Conservation (phyloP, 1,140 invertebrate species). For the Apis laboriosa region DNA sequence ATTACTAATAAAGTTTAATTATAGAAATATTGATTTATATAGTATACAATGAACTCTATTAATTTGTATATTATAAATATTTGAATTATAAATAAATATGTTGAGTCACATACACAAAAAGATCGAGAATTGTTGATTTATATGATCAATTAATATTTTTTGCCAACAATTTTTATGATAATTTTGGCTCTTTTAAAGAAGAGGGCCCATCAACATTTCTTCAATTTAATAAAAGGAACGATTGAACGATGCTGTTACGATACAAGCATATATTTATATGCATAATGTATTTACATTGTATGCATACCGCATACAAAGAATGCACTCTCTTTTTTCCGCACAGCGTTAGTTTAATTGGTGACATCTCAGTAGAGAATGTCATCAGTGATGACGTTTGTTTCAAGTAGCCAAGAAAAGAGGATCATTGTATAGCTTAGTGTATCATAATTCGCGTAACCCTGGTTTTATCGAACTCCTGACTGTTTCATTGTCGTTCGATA, state of each 20-base stretch:
- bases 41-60: too few species aligned
- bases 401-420: constrained; percentile 41
- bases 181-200: too few species aligned
- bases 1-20: too few species aligned
- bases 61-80: too few species aligned
- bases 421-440: constrained; percentile 54
- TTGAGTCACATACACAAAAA: too few species aligned
- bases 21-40: too few species aligned
- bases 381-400: constrained; percentile 27
- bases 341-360: constrained; percentile 65
- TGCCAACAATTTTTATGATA: too few species aligned
- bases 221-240: too few species aligned
- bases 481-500: constrained; percentile 51
- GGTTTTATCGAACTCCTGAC: constrained; percentile 36
- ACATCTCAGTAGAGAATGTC: constrained; percentile 16
- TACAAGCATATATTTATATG: constrained; percentile 10
- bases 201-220: too few species aligned
- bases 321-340: constrained; percentile 57
- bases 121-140: too few species aligned
- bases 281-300: background rate
- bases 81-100: too few species aligned
- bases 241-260: constrained; percentile 14
- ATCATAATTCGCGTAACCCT: constrained; percentile 43
- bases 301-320: background rate
- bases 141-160: too few species aligned